Evolutionary conservation across 2,113 vertebrate species (phyloP).

Genomic region (Thunnus maccoyii): DNA sequence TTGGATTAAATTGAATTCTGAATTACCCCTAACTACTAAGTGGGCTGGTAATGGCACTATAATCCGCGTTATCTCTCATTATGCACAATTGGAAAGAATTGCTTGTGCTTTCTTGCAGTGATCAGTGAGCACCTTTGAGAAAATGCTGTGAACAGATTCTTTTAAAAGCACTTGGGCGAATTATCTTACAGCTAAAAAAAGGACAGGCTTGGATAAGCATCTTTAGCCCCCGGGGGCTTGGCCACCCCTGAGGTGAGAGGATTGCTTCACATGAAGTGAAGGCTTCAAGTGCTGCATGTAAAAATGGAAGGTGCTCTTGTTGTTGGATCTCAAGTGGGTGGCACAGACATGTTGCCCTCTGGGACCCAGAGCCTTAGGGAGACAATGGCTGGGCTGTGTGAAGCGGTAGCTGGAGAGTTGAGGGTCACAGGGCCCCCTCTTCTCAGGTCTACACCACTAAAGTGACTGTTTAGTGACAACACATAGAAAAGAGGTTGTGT

Average conservation of each 20-base stretch:
- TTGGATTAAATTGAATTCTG: conserved; percentile 69
- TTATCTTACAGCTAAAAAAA: conserved; percentile 83
- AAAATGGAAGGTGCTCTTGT: conserved; percentile 85
- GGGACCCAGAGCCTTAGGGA: conserved; percentile 61
- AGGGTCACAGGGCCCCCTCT: conserved; percentile 75
- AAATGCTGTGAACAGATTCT: conserved; percentile 71
- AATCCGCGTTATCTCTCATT: conserved; percentile 61
- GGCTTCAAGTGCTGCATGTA: conserved; percentile 82
- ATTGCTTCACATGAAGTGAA: conserved; percentile 77
- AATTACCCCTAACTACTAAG: conserved; percentile 64
- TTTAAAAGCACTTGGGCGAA: conserved; percentile 71
- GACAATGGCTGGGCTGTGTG: conserved; percentile 78
- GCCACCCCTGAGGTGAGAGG: conserved; percentile 78
- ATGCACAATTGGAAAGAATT: conserved; percentile 62
- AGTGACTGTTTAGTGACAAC: conserved; percentile 81
- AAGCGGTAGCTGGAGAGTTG: conserved; percentile 52
- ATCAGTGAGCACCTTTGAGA: conserved; percentile 71
- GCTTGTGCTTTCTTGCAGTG: conserved; percentile 64
- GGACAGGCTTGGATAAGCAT: conserved; percentile 80
- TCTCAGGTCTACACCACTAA: conserved; percentile 70
- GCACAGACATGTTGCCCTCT: conserved; percentile 73
- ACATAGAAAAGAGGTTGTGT: conserved; percentile 68
- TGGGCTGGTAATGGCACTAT: conserved; percentile 67
- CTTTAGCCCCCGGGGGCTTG: conserved; percentile 69
- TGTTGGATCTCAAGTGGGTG: conserved; percentile 84